Base-by-base conservation (phyloP, 2,113 vertebrate species). In the Podiceps cristatus region DNA sequence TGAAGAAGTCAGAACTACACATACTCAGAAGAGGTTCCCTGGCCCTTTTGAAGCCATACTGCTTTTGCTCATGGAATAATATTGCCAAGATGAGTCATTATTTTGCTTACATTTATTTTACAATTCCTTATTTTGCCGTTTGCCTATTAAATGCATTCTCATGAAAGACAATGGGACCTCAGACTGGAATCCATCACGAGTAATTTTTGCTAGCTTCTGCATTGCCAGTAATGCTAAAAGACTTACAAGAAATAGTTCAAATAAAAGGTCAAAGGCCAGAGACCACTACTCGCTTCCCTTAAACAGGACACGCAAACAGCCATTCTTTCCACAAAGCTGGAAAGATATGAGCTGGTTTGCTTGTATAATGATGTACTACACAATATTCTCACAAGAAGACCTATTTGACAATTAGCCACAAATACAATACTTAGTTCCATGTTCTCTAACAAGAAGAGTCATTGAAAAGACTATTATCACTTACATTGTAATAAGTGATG, bases 401-500 rank as follows among this genome's bases (percentile, higher is more conserved):
- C 27, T 52, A 49, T 28, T 55, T 49, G 53, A 68, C 60, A 66
- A 29, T 40, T 45, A 71, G 33, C 18, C 13, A 71, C 31, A 85
- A 95, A 89, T 33, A 78, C 0, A 18, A 42, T 13, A 49, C 45
- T 87, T 37, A 68, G 40, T 86, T 91, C 49, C 66, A 88, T 0
- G 3, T 63, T 67, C 71, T 55, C 17, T 56, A 78, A 44, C 5
- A 79, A 31, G 71, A 88, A 59, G 50, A 93, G 53, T 78, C 4
- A 37, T 27, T 45, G 53, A 85, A 83, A 90, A 89, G 27, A 74
- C 18, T 91, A 19, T 28, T 37, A 52, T 45, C 83, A 98, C 99
- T 98, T 98, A 99, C 99, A 99, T 99, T 97, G 99, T 99, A 95
- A 98, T 98, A 82, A 99, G 99, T 14, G 99, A 99, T 33, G 99